Evolutionary conservation across 2,888 invertebrate genomes (phyloP), one percentile per base, ranked within the genome.

Genomic region (Caenorhabditis sp.): DNA sequence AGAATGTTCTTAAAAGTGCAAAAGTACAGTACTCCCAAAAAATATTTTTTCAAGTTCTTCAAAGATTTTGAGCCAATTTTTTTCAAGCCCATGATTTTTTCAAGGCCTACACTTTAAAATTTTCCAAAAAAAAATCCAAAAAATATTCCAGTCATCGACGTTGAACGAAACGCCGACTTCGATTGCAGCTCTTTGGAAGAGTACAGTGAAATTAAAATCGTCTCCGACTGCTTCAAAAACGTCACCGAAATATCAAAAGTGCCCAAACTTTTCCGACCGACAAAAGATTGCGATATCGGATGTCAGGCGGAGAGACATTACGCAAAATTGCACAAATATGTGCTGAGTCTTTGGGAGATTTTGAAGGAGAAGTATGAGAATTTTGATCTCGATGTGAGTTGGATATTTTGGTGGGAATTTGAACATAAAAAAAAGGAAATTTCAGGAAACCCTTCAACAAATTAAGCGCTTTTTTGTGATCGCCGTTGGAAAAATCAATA

Each of bases 151-250:
- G 79, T 83, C 6, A 62, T 85, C 31, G 84, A 85, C 59, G 72
- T 85, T n/a, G 84, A 85, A 57, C 69, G 82, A 36, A 85, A 85
- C 58, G 76, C 77, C 2, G 69, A 84, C 26, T 84, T 85, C 60
- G 83, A 84, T 61, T 85, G 84, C 66, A 49, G 65, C 8, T 77
- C 81, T 2, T 54, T 82, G 17, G 63, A 69, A 24, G 69, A 82
- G 12, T 85, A 79, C 65, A 61, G 64, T 6, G 66, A 76, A 19
- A 63, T 81, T 53, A 80, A 81, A 63, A 76, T 81, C 61, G 77
- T 81, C 23, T 79, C 80, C 1, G 81, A 81, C 49, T 81, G 81
- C 62, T 69, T 66, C 60, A 81, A 81, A 62, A 80, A 81, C 66
- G 53, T 78, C 24, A 64, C 81, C 6, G 79, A 79, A 26, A 76